phyloP scores from a whole-genome alignment of 2,888 invertebrate genomes.

The Eupithecia dodoneata region DNA sequence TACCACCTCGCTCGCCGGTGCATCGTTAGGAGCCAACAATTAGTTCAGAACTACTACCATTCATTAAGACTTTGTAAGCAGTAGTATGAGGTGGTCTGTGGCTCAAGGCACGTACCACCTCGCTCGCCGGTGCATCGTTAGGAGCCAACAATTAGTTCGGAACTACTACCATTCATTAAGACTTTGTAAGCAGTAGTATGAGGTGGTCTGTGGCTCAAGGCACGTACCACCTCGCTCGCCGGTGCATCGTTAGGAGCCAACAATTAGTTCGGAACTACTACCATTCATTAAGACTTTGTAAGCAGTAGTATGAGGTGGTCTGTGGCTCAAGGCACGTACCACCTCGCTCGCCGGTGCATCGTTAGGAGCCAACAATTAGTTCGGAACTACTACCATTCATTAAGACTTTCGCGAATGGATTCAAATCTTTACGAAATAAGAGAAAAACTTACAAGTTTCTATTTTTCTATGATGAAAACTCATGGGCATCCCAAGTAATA shows the following conservation, averaged over 20 bases:
- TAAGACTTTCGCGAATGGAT: background rate
- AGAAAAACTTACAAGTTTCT: background rate
- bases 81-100: background rate
- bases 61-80: background rate
- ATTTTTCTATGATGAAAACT: background rate
- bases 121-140: slow-evolving; percentile 42
- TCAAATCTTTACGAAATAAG: slow-evolving; percentile 1
- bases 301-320: background rate
- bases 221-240: no score
- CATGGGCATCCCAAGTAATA: background rate
- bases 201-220: no score
- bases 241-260: no score
- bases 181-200: no score
- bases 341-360: slow-evolving; percentile 30
- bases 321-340: slow-evolving; percentile 10
- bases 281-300: no score
- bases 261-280: no score
- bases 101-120: slow-evolving; percentile 2
- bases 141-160: slow-evolving; percentile 46
- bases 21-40: no score
- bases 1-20: no score
- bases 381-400: slow-evolving; percentile 16
- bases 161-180: background rate
- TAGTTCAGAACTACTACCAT: no score
- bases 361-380: slow-evolving; percentile 49